phyloP scores from a whole-genome alignment of 1,140 invertebrate genomes.

The Pogonus chalceus region DNA sequence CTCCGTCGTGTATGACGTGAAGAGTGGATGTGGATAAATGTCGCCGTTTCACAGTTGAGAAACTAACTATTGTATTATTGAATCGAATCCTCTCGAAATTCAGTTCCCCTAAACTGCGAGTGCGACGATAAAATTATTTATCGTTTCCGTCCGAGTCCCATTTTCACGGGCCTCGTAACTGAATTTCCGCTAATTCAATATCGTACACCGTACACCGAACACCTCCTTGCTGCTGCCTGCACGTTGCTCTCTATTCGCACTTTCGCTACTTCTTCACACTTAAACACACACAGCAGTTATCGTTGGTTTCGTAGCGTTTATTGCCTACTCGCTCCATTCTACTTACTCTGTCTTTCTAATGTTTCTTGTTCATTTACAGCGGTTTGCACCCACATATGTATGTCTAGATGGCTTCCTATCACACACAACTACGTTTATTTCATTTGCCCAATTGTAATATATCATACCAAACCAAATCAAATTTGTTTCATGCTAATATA shows the following conservation, averaged over 20 bases:
- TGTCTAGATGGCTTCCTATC: neutral
- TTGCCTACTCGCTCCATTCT: too few species aligned
- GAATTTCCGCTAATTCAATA: conserved; percentile 6
- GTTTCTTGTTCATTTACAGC: neutral
- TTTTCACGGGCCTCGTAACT: neutral
- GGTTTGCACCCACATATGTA: neutral
- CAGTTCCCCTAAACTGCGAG: neutral
- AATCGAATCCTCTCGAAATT: neutral
- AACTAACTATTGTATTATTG: neutral
- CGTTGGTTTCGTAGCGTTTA: too few species aligned
- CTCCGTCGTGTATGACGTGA: too few species aligned
- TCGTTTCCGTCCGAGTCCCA: conserved; percentile 3
- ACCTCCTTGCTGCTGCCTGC: neutral
- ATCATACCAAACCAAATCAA: too few species aligned
- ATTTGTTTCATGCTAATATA: too few species aligned
- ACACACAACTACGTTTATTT: too few species aligned
- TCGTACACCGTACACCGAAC: neutral
- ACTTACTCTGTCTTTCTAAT: too few species aligned
- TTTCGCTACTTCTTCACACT: neutral
- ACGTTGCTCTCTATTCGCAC: too few species aligned
- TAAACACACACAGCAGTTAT: neutral
- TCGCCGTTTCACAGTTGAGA: too few species aligned
- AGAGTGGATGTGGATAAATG: too few species aligned
- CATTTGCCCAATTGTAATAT: too few species aligned
- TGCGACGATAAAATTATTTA: conserved; percentile 3